Base-by-base conservation (phyloP, 1,140 invertebrate species). In the Proctacanthus coquilletti region DNA sequence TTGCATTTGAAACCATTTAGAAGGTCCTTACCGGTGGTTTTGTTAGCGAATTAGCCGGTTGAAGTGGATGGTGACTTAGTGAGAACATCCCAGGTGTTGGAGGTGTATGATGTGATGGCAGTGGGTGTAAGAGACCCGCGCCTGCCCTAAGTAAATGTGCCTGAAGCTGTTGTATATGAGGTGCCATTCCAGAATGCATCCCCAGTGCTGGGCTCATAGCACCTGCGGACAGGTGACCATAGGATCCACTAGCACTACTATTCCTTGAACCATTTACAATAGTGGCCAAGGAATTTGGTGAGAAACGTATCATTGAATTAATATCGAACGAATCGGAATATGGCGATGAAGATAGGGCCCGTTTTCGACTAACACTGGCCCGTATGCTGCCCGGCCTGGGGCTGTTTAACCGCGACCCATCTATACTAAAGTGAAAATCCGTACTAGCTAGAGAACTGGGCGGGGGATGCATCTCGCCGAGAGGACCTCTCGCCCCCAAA, bases 271-370 rank as follows among this genome's bases (percentile, higher is more conserved):
- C 86, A 49, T 88, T 86, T 47, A 91, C 82, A 32, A 91, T 78
- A n/a, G 85, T 85, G 15, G 83, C 81, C 39, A 96, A 62, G 23
- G 88, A 93, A 45, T 89, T 93, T 1, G 91, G 92, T 10, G 89
- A 95, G 47, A 91, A 88, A 42, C 91, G 73, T 47, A 96, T 94
- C 69, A 95, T 84, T 34, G 88, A 91, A 50, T 87, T 88, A 48
- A 97, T 80, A 58, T 95, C 89, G 51, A 94, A 74, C 9, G 84
- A 85, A 56, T 95, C 89, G 1, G 88, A 89, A 49, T 94, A 92
- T 0, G 92, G 89, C 10, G 89, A 95, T 57, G 85, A 87, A 32
- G 89, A 94, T 1, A 94, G 66, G 0, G 91, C 88, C 32, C 92
- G 68, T 55, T 96, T 97, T 19, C 89, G 74, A 51, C 79, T 80